Base-by-base conservation (phyloP, 2,888 invertebrate species). In the Cynaeus angustus region DNA sequence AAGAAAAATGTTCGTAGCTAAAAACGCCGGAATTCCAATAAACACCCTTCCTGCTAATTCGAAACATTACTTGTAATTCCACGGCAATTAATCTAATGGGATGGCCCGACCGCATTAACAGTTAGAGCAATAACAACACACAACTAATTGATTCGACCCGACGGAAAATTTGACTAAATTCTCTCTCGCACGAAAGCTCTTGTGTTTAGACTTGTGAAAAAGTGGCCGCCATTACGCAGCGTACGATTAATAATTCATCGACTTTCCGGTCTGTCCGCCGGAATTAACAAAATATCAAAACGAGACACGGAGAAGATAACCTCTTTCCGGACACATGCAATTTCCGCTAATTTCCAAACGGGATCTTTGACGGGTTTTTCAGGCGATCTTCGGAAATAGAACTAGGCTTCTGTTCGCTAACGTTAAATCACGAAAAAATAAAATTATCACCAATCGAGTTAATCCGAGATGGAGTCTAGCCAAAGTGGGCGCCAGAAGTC, bases 281-380 rank as follows among this genome's bases (percentile, higher is more conserved):
- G 52, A 62, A 45, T 64, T 64, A 64, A 64, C 53, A 53, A 64
- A 64, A 64, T 53, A 64, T 64, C 64, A 53, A 45, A 53, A 53
- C 53, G 64, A 64, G 26, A 43, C 64, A 62, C 21, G 37, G 16
- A n/a, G n/a, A 41, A 52, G 62, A 62, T 62, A 62, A 52, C 48
- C 26, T 50, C 37, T 62, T 52, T 62, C 62, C 62, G 62, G 62
- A 62, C 64, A 43, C 53, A 53, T 61, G 61, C 37, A 61, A 61
- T 61, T 61, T 61, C 48, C 61, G 61, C 50, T 38, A 50, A 61
- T 61, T 61, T 37, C 14, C 30, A 58, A 59, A 45, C 16, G 5
- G 14, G 16, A 56, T 55, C 37, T 56, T 41, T 21, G 16, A 13
- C 30, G 33, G 14, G 33, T 13, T 43, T 7, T 12, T 14, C 14